Conservation (phyloP, 1,140 invertebrate genomes). For the Diploscapter pachys region DNA sequence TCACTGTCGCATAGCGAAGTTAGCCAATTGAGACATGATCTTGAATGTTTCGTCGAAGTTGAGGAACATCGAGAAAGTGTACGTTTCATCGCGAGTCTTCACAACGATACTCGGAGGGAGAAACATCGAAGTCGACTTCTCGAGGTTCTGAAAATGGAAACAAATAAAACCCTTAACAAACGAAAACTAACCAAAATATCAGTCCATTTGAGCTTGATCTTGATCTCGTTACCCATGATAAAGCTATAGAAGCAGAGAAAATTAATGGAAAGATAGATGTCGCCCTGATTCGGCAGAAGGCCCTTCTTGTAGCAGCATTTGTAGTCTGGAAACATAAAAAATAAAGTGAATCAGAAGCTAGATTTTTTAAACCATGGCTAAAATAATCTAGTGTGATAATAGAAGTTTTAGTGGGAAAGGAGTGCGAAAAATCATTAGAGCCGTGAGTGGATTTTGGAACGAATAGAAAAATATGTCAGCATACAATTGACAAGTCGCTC, state of each 20-base stretch:
- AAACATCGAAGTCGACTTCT: slow-evolving; percentile 63
- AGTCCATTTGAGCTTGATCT: slow-evolving; percentile 74
- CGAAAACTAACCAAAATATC: slow-evolving; percentile 62
- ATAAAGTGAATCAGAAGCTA: not conserved
- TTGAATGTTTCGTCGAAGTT: slow-evolving; percentile 82
- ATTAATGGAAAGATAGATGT: slow-evolving; percentile 90
- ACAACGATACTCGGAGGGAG: slow-evolving; percentile 82
- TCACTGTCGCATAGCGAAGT: slow-evolving; percentile 90
- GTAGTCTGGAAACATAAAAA: slow-evolving; percentile 60
- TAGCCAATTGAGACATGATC: slow-evolving; percentile 88
- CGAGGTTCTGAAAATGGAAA: slow-evolving; percentile 55
- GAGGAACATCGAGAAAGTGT: slow-evolving; percentile 80
- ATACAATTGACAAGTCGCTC: slow-evolving; percentile 95
- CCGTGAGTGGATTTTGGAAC: too few species aligned
- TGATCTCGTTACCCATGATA: slow-evolving; percentile 83
- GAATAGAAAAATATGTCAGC: slow-evolving; percentile 60
- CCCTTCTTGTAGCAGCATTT: slow-evolving; percentile 84
- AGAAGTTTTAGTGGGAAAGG: too few species aligned
- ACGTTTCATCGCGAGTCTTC: slow-evolving; percentile 70
- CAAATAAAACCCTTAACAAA: not conserved
- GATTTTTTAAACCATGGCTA: too few species aligned
- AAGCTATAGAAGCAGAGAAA: slow-evolving; percentile 93
- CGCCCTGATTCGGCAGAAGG: slow-evolving; percentile 84
- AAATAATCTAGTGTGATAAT: too few species aligned
- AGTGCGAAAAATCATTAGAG: too few species aligned